Conservation (phyloP, 2,113 vertebrate species). For the Athene noctua region DNA sequence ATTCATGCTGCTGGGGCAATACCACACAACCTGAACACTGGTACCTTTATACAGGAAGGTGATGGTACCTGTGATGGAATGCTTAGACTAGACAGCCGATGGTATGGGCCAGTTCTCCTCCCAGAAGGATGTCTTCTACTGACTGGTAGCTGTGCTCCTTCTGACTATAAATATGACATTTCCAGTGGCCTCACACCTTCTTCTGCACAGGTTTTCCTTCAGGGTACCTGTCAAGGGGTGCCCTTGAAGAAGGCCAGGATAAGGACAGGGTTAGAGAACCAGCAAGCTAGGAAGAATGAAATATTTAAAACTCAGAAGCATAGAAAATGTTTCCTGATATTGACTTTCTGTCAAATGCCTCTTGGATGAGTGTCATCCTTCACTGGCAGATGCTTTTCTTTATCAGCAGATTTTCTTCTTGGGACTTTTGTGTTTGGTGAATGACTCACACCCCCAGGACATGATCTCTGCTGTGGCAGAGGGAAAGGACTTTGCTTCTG, state of each 20-base stretch:
- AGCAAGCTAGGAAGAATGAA: background rate
- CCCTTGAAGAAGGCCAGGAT: background rate
- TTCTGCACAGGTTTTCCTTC: background rate
- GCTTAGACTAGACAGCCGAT: background rate
- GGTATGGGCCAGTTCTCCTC: background rate
- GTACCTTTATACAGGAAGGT: background rate
- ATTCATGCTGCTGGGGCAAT: rapidly evolving
- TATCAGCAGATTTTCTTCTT: background rate
- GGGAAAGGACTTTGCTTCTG: background rate
- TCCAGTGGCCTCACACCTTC: background rate
- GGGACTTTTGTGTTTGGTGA: background rate
- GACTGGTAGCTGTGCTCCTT: background rate
- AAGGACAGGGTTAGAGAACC: background rate
- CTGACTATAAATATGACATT: background rate
- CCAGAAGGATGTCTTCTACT: background rate
- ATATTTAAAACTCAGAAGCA: background rate
- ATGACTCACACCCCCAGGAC: background rate
- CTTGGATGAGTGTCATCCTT: background rate
- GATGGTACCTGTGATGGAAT: background rate
- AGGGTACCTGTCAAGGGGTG: background rate
- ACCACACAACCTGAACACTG: background rate
- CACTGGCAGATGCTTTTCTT: background rate
- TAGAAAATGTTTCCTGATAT: background rate
- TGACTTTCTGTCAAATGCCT: background rate
- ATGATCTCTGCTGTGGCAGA: background rate